Evolutionary conservation across 2,113 vertebrate species (phyloP), one percentile per base, ranked within the genome.

Genomic region (Nibea albiflora): DNA sequence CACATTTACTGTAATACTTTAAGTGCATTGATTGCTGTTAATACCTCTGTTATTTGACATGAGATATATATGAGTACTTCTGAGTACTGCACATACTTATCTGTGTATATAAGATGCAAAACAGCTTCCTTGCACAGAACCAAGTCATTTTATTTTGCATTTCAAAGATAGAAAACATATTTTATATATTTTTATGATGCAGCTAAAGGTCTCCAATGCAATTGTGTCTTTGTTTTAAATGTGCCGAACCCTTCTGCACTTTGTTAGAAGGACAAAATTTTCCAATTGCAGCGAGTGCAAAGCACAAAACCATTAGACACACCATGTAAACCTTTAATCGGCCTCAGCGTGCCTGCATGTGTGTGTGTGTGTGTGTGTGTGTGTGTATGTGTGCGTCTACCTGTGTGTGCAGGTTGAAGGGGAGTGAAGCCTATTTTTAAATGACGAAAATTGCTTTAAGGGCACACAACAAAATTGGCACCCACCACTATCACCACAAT

Each of bases 371-470:
- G 28, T 63, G 52, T 70, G 26, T 44, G 11, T 46, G 28, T 54
- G 28, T 63, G 52, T 70, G 26, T 44, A 12, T 42, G 10, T 73
- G 65, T 61, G 53, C 47, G 65, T 79, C 78, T 66, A 76, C 39
- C 42, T 64, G 70, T 49, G 68, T 66, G 64, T 74, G 68, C 44
- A 52, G 61, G 64, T 78, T 71, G 68, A 78, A 80, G 56, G 68
- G 22, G 47, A 85, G 52, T 9, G 54, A 73, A 56, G 57, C 35
- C 78, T 84, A 86, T 85, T 89, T 92, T 86, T 86, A 87, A 88
- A 89, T 84, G 79, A 85, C 54, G 73, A 81, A 87, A 92, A 90
- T 88, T 85, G 77, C 70, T 90, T 84, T 88, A 88, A 88, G 78
- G 78, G 82, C 84, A 68, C 75, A 88, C 78, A 85, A 82, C 86